phyloP scores from a whole-genome alignment of 2,888 invertebrate species.

The Drosophila birchii region DNA sequence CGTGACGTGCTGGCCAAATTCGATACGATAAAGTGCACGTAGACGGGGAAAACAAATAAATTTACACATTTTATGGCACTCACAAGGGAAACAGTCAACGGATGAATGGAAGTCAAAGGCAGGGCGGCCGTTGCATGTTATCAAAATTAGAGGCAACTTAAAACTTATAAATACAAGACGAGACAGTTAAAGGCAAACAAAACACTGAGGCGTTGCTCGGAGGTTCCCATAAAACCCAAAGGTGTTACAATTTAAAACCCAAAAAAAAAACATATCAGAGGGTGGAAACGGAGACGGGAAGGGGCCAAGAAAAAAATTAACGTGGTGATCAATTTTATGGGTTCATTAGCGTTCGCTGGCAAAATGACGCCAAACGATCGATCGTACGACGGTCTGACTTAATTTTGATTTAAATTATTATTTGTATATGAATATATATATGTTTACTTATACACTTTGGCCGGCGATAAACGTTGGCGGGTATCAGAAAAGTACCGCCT shows the following conservation, averaged over 20 bases:
- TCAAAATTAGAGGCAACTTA: slow-evolving; percentile 52
- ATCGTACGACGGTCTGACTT: slow-evolving; percentile 66
- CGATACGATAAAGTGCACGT: slow-evolving; percentile 33
- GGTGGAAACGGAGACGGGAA: neutral
- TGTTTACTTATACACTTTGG: slow-evolving; percentile 6
- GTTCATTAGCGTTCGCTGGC: slow-evolving; percentile 68
- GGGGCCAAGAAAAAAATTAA: slow-evolving; percentile 56
- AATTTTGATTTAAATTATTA: slow-evolving; percentile 73
- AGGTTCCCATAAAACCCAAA: slow-evolving; percentile 59
- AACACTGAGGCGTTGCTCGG: slow-evolving; percentile 8
- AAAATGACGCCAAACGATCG: slow-evolving; percentile 61
- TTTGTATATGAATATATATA: slow-evolving; percentile 57
- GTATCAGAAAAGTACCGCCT: slow-evolving; percentile 35
- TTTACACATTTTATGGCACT: slow-evolving; percentile 66
- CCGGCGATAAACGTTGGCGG: slow-evolving; percentile 23
- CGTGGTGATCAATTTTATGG: slow-evolving; percentile 79
- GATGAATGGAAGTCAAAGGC: neutral
- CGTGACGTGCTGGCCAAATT: slow-evolving; percentile 57
- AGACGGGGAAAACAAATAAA: slow-evolving; percentile 51
- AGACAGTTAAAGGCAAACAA: slow-evolving; percentile 29
- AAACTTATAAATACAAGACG: slow-evolving; percentile 32
- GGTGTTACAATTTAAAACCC: slow-evolving; percentile 63
- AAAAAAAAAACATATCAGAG: slow-evolving; percentile 17
- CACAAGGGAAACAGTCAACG: slow-evolving; percentile 25
- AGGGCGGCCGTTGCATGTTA: slow-evolving; percentile 46